Evolutionary conservation across 2,888 invertebrate genomes (phyloP).

Genomic region (Xanthia icteritia): DNA sequence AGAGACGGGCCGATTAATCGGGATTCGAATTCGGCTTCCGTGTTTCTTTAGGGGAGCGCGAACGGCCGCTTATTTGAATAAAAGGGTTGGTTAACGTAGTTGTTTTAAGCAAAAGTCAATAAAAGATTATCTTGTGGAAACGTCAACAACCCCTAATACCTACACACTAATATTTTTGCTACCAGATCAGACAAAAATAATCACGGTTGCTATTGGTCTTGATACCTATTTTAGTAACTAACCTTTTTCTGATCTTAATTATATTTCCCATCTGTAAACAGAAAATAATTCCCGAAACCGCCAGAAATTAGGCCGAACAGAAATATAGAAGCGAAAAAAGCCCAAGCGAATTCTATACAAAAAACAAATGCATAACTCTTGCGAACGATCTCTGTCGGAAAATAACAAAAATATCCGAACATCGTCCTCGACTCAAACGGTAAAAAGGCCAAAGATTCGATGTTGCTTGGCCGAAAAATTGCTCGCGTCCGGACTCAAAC

Average conservation of each 20-base stretch:
- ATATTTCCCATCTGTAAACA: not conserved
- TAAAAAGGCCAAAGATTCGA: conserved; percentile 62
- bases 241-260: not conserved
- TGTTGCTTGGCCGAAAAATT: conserved; percentile 56
- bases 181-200: conserved; percentile 21
- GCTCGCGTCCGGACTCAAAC: conserved; percentile 49
- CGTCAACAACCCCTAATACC: not conserved
- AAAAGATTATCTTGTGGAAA: conserved; percentile 22
- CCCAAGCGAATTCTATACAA: conserved; percentile 40
- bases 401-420: conserved; percentile 64
- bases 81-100: conserved; percentile 45
- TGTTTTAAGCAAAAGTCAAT: conserved; percentile 41
- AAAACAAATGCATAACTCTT: conserved; percentile 67
- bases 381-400: conserved; percentile 56
- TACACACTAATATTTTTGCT: conserved; percentile 1
- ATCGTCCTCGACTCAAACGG: conserved; percentile 53
- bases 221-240: not conserved
- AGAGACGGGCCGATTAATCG: conserved; percentile 41
- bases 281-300: not conserved
- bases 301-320: conserved; percentile 11
- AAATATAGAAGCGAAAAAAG: conserved; percentile 19
- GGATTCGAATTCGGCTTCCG: conserved; percentile 42
- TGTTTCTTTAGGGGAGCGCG: conserved; percentile 35
- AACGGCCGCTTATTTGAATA: conserved; percentile 41
- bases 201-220: not conserved